Evolutionary conservation across 1,140 invertebrate species (phyloP), one percentile per base, ranked within the genome.

Genomic region (Solenopsis invicta): DNA sequence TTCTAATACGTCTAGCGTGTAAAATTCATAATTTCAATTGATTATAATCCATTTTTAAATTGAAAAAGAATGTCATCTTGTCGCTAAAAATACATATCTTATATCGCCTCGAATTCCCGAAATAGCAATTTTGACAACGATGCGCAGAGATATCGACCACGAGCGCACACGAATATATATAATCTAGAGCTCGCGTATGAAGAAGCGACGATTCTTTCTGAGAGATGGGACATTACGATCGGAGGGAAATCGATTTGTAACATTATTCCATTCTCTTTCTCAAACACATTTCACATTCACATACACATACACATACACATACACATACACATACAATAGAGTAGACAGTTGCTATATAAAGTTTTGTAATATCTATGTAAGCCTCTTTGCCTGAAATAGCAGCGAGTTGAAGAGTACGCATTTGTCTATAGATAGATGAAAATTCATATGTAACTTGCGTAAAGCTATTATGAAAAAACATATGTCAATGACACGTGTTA

Each of bases 161-260:
- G 5, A 45, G 66, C 21, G 12, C 45, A 64, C 12, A 37, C 21
- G 45, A 81, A 81, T 29, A 29, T 29, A 29, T 29, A 29, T 29
- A 29, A 72, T 61, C 37, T 61, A 74, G 67, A 82, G 29, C 52
- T 61, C 48, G 41, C 37, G 56, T 34, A 54, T 52, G 37, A 56
- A 84, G 34, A 45, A 34, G n/a, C 61, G 56, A 78, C 48, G 69
- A 56, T 86, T 72, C 62, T 85, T 75, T 86, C 76, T 67, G 86
- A 87, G 85, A 86, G 87, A 56, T 71, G 85, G 29, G 37, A 24
- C 62, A 88, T 86, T 54, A 29, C 81, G 87, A 89, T 61, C 54
- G 78, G 67, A 84, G 54, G 61, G 61, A 66, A 76, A 66, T 72
- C 52, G 71, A 72, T 71, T 71, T 13, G n/a, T 69, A 71, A 71